Evolutionary conservation across 2,113 vertebrate genomes (phyloP), one percentile per base, ranked within the genome.

Genomic region (Bufo bufo): DNA sequence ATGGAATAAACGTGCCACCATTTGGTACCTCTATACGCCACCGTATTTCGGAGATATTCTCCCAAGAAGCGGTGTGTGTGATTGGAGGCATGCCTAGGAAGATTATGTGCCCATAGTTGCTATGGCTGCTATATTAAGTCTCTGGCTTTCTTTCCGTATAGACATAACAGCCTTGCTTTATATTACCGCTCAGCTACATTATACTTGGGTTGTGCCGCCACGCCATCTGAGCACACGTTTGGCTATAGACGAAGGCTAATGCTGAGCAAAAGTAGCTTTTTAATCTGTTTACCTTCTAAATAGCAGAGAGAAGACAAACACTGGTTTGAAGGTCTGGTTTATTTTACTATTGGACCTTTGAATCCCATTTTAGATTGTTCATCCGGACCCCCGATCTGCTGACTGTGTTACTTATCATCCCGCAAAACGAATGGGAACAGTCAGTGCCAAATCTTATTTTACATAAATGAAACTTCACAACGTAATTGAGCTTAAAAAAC

Each of bases 261-360:
- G 69, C 59, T 33, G 9, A 54, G 50, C 66, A 82, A 82, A 74
- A 59, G 61, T 3, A 58, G 65, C 65, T 81, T 82, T 74, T 81
- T 74, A 82, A 72, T 87, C 52, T 87, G 86, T 87, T 87, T 82
- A 72, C 50, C 65, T 74, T n/a, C 54, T 81, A 87, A 69, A 81
- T 47, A 14, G 77, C 43, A 47, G 52, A 12, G 47, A 66, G n/a
- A 20, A 77, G 50, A 12, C 58, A 77, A 86, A 33, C 19, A 43
- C 19, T 16, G 12, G 17, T 74, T 85, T 85, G 33, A 4, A 61
- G 50, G 45, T 61, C 84, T 77, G n/a, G 16, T 74, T 85, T 47
- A 54, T 77, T 77, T 63, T 61, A 43, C 72, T 47, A 8, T 19
- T 61, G 69, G 71, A 85, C 52, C 23, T 77, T 61, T 61, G 14